Evolutionary conservation across 2,888 invertebrate genomes (phyloP), one percentile per base, ranked within the genome.

Genomic region (Andrena flavipes): DNA sequence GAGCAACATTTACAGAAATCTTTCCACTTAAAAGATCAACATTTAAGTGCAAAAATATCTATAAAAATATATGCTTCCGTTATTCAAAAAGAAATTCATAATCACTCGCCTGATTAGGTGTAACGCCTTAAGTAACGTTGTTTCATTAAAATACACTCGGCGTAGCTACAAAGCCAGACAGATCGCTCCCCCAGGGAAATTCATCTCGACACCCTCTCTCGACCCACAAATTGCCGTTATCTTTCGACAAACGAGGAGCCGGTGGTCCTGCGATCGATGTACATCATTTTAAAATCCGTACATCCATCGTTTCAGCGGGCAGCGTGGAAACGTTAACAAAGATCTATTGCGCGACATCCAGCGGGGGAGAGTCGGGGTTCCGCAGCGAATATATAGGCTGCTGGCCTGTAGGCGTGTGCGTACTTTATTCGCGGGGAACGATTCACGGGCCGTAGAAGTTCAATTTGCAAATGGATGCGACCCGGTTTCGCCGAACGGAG

Each of bases 401-500:
- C n/a, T 23, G 8, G 26, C 23, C 13, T 16, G 20, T 56, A 33
- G 2, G n/a, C 33, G 16, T 54, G n/a, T 48, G 62, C 0, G 63
- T 20, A 67, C 29, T 84, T 70, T 78, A 73, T 73, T 60, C 62
- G 26, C 63, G 35, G 33, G 64, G 30, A 69, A 72, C 69, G 56
- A 76, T 72, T 63, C 82, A 49, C 48, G 16, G 68, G 13, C 73
- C 51, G 75, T 54, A 7, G 68, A 67, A 54, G 78, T 81, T 84
- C 85, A 85, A 86, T 86, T 86, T 86, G 81, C 81, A 84, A 86
- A 86, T 86, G 86, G 85, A 85, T 33, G 23, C 76, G 74, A 54
- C 74, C 73, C 70, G 49, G 30, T 68, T 65, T 33, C 20, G 8
- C 7, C 23, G 49, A 74, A 60, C 26, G 10, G 23, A 82, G 70